Percentiles rank a stretch among this genome's conserved stretches.
Conservation (phyloP, 2,113 vertebrate species). For the Cheirogaleus medius region DNA sequence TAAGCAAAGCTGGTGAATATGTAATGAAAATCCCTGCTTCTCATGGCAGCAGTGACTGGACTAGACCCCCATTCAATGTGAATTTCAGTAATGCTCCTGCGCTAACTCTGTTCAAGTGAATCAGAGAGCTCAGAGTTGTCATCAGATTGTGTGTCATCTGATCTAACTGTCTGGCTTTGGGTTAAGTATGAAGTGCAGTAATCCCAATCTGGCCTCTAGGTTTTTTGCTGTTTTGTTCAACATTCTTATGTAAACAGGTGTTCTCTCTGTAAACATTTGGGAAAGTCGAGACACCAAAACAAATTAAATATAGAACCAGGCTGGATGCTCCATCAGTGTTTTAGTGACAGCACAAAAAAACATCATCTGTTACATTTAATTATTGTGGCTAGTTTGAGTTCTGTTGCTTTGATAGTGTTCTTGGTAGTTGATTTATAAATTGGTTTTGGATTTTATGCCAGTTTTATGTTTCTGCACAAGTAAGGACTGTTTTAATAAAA, state of each 20-base stretch:
- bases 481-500: slow-evolving; percentile 19
- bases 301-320: slow-evolving; percentile 60
- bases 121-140: neutral
- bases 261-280: slow-evolving; percentile 56
- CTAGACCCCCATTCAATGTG: neutral
- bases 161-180: neutral
- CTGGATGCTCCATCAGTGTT: slow-evolving; percentile 43
- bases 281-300: slow-evolving; percentile 53
- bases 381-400: neutral
- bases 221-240: slow-evolving; percentile 39
- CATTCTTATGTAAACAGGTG: slow-evolving; percentile 32
- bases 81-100: neutral
- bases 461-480: neutral
- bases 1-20: neutral
- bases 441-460: neutral
- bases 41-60: neutral
- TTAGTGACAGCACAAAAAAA: neutral
- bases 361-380: slow-evolving; percentile 63
- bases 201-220: neutral
- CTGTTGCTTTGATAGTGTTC: neutral
- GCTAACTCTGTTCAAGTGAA: neutral
- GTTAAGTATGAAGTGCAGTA: neutral
- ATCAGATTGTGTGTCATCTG: neutral
- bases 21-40: neutral
- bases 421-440: neutral